Evolutionary conservation across 1,140 invertebrate genomes (phyloP).

Genomic region (Episyrphus balteatus): DNA sequence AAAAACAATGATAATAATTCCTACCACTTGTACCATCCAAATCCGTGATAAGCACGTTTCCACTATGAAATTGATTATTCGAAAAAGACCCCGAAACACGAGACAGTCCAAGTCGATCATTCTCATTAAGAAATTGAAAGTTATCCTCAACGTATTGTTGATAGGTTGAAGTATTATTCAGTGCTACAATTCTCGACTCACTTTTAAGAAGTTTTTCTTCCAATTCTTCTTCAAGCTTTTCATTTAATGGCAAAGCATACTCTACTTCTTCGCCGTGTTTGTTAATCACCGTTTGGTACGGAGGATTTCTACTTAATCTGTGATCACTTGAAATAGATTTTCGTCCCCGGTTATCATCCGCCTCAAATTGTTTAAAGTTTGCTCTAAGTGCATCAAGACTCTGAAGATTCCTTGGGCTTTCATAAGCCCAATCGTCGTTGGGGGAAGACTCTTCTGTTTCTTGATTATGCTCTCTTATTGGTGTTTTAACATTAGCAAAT

Average conservation of each 20-base stretch:
- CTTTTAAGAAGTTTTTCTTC: neutral
- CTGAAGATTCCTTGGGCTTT: neutral
- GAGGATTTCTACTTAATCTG: neutral
- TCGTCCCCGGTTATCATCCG: neutral
- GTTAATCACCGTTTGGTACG: conserved; percentile 5
- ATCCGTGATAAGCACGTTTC: too few species aligned
- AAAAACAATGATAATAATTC: too few species aligned
- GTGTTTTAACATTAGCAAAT: neutral
- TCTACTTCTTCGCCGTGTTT: conserved; percentile 6
- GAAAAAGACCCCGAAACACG: neutral
- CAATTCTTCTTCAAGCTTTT: neutral
- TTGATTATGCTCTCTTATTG: neutral
- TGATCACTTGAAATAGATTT: neutral
- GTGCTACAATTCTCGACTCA: too few species aligned
- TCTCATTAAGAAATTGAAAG: neutral
- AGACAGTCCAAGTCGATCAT: neutral
- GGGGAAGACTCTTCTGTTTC: neutral
- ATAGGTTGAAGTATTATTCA: neutral
- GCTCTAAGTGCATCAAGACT: neutral
- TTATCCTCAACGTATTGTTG: neutral
- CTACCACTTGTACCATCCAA: too few species aligned
- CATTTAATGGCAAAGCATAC: conserved; percentile 6
- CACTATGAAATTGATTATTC: neutral
- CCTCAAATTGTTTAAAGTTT: neutral
- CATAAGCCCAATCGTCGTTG: neutral